Base-by-base conservation (phyloP, 2,888 invertebrate genomes). In the Drosophila tanythrix region DNA sequence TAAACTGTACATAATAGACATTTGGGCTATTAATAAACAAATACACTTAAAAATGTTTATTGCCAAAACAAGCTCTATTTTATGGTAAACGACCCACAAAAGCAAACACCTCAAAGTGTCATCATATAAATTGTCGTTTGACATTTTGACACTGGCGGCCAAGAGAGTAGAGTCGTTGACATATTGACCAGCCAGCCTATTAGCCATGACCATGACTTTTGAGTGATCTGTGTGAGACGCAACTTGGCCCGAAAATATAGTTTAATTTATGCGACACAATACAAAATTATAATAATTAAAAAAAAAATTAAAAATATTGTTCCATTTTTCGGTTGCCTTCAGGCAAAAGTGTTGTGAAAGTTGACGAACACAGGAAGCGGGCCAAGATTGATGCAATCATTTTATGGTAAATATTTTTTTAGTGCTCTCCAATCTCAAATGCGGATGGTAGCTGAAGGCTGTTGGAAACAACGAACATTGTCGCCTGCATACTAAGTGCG, bases 191-290 rank as follows among this genome's bases (percentile, higher is more conserved):
- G 61, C 40, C 43, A 38, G 57, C n/a, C 57, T 57, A 8, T 48
- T 83, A 71, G 70, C 82, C 83, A 66, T 85, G 89, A 80, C 89
- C 85, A 80, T 86, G 89, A 83, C 81, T 64, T 55, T 61, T 35
- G 57, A 27, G 43, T 63, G 75, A 71, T 74, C 64, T 56, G 40
- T 18, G 55, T 27, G 51, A 51, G 51, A 56, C 53, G 43, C 62
- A 70, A 62, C 62, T 51, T 68, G 57, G 56, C 51, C 53, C 58
- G 48, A 55, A 74, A 53, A 52, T 57, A 13, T 56, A 38, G 58
- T 69, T 43, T 61, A 79, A 70, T 70, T 70, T 63, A 88, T 77
- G 80, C 69, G 63, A 68, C 70, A 70, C 66, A 69, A 73, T 51
- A 50, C 50, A 59, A 53, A 73, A 73, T 77, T 62, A 74, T 71